Percentiles rank a stretch among this genome's conserved stretches.
phyloP scores from a whole-genome alignment of 2,113 vertebrate species.

The Plotosus lineatus region DNA sequence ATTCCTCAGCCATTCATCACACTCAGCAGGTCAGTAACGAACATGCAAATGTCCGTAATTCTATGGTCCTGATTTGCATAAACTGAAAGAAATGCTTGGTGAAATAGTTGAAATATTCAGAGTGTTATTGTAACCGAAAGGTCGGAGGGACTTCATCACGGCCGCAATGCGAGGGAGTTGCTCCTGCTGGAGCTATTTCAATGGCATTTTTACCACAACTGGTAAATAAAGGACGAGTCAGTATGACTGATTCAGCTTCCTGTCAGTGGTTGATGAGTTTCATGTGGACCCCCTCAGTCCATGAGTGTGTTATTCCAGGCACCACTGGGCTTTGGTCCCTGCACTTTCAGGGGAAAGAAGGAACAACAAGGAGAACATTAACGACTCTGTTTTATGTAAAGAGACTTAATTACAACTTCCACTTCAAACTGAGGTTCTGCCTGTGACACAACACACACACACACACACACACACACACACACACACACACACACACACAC shows the following conservation, averaged over 20 bases:
- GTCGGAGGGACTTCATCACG: neutral
- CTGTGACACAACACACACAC: neutral
- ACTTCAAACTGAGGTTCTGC: slow-evolving; percentile 13
- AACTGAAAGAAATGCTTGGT: neutral
- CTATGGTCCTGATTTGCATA: slow-evolving; percentile 9
- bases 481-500: neutral
- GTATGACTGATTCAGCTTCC: neutral
- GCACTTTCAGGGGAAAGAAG: neutral
- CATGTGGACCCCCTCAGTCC: neutral
- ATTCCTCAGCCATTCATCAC: neutral
- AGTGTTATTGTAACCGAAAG: neutral
- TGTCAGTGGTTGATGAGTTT: neutral
- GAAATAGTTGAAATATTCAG: neutral
- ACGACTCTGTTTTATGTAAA: neutral
- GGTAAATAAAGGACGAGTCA: neutral
- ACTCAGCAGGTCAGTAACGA: neutral
- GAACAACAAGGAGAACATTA: neutral
- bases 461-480: neutral
- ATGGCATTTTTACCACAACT: too few species aligned
- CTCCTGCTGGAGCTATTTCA: neutral
- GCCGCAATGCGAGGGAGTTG: neutral
- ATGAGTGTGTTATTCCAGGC: neutral
- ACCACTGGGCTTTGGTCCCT: neutral
- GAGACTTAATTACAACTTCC: neutral
- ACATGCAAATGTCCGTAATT: neutral